A percentile compares a stretch with the other conserved stretches of the same genome.
These are phyloP conservation scores for Onychomys arenicola DNA, from an alignment of 2,797 vertebrate genomes.

Conservation along the genomic window DNA sequence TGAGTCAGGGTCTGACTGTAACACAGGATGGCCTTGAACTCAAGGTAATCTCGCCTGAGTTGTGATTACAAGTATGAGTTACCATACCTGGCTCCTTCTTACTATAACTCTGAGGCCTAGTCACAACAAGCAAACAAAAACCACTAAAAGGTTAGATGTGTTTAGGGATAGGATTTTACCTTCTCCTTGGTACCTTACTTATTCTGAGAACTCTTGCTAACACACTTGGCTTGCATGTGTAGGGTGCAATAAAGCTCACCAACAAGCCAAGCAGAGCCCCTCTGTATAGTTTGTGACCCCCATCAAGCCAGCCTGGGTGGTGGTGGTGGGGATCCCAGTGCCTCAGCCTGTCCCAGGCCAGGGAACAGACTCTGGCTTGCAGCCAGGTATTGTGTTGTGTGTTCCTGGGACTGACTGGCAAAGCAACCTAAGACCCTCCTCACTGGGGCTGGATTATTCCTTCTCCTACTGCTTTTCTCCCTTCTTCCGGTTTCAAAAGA, in stretches of 20 bases:
- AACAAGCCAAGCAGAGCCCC: background rate
- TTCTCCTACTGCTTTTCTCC: background rate
- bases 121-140: background rate
- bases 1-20: background rate
- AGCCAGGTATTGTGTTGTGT: no score
- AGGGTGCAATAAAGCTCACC: fast-evolving
- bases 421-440: background rate
- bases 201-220: background rate
- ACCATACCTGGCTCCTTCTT: background rate
- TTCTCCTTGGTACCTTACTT: background rate
- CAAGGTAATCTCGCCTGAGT: background rate
- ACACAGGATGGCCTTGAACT: background rate
- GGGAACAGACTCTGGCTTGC: background rate
- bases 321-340: background rate
- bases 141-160: background rate
- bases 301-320: fast-evolving
- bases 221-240: background rate
- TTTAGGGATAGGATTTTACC: background rate
- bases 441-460: background rate
- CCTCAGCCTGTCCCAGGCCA: background rate
- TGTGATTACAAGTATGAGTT: background rate
- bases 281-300: background rate
- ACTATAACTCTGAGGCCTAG: background rate
- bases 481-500: background rate
- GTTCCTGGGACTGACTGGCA: background rate